Evolutionary conservation across 2,113 vertebrate species (phyloP).

Genomic region (Australoheros scitulus): DNA sequence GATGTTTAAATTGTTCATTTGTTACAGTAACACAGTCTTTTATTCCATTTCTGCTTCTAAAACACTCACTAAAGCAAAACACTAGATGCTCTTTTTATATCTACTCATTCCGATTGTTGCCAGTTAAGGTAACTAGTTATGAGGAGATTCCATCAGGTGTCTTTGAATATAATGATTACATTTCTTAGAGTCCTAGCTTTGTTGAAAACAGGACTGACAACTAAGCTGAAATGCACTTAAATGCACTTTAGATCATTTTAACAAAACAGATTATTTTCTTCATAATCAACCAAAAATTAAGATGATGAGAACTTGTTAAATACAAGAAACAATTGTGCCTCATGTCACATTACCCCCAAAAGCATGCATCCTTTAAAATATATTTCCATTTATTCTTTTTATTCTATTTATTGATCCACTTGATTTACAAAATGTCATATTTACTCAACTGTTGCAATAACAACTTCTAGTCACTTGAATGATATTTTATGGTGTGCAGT

Average conservation of each 20-base stretch:
- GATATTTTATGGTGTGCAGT: not conserved
- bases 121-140: not conserved
- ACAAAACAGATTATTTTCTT: constrained; percentile 16
- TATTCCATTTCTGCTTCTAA: not conserved
- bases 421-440: not conserved
- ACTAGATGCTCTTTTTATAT: not conserved
- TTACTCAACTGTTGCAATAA: not conserved
- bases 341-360: not conserved
- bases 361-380: not conserved
- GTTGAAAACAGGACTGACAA: not conserved
- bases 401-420: not conserved
- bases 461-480: not conserved
- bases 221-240: not conserved
- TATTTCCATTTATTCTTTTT: not conserved
- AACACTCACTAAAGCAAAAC: not conserved
- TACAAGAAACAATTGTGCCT: constrained; percentile 52
- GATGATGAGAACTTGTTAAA: fast-evolving
- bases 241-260: constrained; percentile 20
- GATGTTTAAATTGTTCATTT: not conserved
- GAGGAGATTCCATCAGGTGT: not conserved
- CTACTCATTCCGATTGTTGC: not conserved
- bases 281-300: not conserved
- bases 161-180: not conserved
- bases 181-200: not conserved
- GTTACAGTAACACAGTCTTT: not conserved